A percentile compares a stretch with the other conserved stretches of the same genome.
phyloP scores from a whole-genome alignment of 2,888 invertebrate species.

The Muscina levida region DNA sequence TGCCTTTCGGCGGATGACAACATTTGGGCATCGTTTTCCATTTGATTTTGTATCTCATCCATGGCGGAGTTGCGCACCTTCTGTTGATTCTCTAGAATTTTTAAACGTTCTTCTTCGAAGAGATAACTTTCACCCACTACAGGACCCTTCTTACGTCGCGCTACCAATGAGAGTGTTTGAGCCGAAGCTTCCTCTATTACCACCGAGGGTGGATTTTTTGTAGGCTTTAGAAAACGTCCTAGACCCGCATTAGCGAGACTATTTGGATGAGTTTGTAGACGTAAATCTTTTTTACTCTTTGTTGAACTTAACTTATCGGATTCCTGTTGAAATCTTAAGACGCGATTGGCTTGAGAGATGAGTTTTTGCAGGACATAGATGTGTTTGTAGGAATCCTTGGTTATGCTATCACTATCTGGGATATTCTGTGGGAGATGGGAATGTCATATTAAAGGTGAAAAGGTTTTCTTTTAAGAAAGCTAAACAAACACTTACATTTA shows the following conservation, averaged over 20 bases:
- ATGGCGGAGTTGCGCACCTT: constrained; percentile 78
- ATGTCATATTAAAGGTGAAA: not conserved
- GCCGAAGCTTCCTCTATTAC: constrained; percentile 60
- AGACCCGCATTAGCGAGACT: constrained; percentile 67
- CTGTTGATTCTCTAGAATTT: constrained; percentile 79
- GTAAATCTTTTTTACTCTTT: constrained; percentile 46
- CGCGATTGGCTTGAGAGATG: constrained; percentile 79
- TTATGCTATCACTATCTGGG: constrained; percentile 47
- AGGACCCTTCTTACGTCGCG: constrained; percentile 73
- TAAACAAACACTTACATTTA: constrained; percentile 58
- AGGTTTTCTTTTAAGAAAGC: not conserved
- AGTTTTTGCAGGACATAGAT: constrained; percentile 78
- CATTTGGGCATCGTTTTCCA: constrained; percentile 75
- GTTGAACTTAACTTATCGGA: constrained; percentile 47
- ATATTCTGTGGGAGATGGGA: constrained; percentile 38
- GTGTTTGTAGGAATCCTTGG: constrained; percentile 72
- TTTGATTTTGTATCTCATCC: constrained; percentile 73
- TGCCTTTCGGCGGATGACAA: constrained; percentile 78
- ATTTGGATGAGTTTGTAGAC: constrained; percentile 47
- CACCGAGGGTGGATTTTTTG: constrained; percentile 68
- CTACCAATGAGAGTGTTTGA: constrained; percentile 66
- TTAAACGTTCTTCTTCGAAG: constrained; percentile 79
- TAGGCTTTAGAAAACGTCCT: constrained; percentile 75
- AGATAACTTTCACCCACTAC: constrained; percentile 76
- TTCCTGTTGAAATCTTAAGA: constrained; percentile 73